Evolutionary conservation across 2,888 invertebrate genomes (phyloP).

Genomic region (Netelia inedita): DNA sequence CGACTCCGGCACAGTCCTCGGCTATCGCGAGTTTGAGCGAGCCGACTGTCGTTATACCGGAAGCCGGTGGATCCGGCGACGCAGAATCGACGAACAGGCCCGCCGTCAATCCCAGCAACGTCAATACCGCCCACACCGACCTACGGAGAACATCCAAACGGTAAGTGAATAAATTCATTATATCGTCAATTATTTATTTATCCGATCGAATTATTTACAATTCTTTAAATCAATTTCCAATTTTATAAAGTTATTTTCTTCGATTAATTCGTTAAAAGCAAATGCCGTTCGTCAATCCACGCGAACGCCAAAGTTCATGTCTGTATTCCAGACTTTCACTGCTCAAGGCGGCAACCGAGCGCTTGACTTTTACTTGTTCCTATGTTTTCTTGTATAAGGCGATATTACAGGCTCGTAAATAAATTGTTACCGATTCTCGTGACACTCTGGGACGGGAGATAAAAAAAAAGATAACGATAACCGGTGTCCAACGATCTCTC

Average conservation of each 20-base stretch:
- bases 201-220: not conserved
- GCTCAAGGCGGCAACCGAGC: conserved; percentile 74
- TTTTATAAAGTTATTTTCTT: conserved; percentile 1
- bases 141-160: conserved; percentile 69
- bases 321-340: conserved; percentile 78
- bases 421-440: conserved; percentile 8
- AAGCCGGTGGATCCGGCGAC: conserved; percentile 79
- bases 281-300: conserved; percentile 52
- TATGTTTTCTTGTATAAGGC: conserved; percentile 35
- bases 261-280: conserved; percentile 45
- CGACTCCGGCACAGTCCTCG: conserved; percentile 84
- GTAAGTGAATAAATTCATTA: conserved; percentile 33
- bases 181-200: conserved; percentile 29
- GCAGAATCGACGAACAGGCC: conserved; percentile 77
- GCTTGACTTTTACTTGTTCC: conserved; percentile 51
- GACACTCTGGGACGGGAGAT: conserved; percentile 4
- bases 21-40: conserved; percentile 84
- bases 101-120: conserved; percentile 75
- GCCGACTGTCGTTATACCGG: conserved; percentile 82
- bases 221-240: too few species aligned
- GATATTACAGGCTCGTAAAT: conserved; percentile 41
- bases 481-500: conserved; percentile 29
- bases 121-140: conserved; percentile 82
- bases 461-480: conserved; percentile 66
- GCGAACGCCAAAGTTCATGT: conserved; percentile 76